Evolutionary conservation across 92 coral and sea anemone species (phyloP).

Genomic region (Pocillopora meandrina): DNA sequence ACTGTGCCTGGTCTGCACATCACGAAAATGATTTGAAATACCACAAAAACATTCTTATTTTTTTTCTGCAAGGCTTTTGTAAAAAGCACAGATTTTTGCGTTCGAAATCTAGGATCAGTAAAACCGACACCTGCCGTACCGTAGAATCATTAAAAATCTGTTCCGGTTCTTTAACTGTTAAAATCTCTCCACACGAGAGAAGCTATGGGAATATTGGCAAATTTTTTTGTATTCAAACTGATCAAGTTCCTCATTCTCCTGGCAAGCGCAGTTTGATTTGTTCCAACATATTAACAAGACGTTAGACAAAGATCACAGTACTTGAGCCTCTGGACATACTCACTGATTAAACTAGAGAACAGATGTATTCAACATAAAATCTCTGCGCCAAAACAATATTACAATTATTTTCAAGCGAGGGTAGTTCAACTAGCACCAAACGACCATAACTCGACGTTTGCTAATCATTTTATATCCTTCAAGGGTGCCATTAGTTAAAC

Average conservation of each 20-base stretch:
- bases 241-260: not conserved
- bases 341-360: not conserved
- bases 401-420: not conserved
- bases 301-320: not conserved
- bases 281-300: not conserved
- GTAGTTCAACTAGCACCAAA: not conserved
- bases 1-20: not conserved
- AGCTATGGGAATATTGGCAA: too few relatives aligned
- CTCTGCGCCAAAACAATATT: not conserved
- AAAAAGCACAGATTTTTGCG: too few relatives aligned
- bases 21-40: not conserved
- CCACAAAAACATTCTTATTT: not conserved
- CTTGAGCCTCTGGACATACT: not conserved
- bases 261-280: not conserved
- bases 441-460: too few relatives aligned
- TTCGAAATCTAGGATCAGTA: too few relatives aligned
- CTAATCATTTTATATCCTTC: too few relatives aligned
- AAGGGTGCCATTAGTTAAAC: too few relatives aligned
- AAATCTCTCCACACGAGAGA: too few relatives aligned
- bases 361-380: not conserved
- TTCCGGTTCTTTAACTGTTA: too few relatives aligned
- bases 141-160: too few relatives aligned
- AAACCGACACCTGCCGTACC: too few relatives aligned
- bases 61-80: not conserved
- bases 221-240: not conserved